Evolutionary conservation across 2,888 invertebrate genomes (phyloP).

Genomic region (Ceramica pisi): DNA sequence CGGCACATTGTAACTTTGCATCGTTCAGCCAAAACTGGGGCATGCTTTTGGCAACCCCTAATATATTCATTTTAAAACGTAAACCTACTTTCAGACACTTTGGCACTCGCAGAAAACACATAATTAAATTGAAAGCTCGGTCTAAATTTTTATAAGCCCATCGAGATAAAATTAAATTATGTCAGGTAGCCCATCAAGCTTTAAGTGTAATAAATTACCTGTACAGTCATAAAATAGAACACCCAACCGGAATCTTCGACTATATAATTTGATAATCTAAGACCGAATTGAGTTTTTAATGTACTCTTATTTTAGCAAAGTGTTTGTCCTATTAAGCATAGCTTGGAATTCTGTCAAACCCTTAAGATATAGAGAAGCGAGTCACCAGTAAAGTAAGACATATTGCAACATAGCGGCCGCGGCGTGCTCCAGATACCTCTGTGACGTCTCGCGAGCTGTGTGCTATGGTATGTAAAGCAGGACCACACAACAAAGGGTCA

Average conservation of each 20-base stretch:
- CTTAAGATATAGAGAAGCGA: not conserved
- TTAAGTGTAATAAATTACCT: too few species aligned
- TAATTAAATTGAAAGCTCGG: too few species aligned
- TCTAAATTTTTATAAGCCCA: too few species aligned
- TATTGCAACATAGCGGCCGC: constrained; percentile 10
- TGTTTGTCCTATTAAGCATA: not conserved
- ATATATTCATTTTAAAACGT: not conserved
- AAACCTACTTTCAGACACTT: not conserved
- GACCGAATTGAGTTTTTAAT: not conserved
- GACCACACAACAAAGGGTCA: constrained; percentile 60
- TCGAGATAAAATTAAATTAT: too few species aligned
- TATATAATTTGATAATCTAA: not conserved
- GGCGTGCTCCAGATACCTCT: constrained; percentile 14
- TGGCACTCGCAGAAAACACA: too few species aligned
- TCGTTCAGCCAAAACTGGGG: constrained; percentile 5
- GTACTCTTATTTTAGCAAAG: not conserved
- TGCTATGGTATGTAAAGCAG: constrained; percentile 49
- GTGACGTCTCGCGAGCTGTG: constrained; percentile 24
- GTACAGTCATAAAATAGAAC: not conserved
- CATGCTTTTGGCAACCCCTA: constrained; percentile 2
- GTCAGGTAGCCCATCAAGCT: too few species aligned
- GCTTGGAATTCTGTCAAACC: not conserved
- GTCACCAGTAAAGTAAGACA: constrained; percentile 1
- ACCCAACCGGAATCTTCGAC: not conserved
- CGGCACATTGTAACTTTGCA: constrained; percentile 1